Evolutionary conservation across 2,888 invertebrate genomes (phyloP).

Genomic region (Prosopocoilus inquinatus): DNA sequence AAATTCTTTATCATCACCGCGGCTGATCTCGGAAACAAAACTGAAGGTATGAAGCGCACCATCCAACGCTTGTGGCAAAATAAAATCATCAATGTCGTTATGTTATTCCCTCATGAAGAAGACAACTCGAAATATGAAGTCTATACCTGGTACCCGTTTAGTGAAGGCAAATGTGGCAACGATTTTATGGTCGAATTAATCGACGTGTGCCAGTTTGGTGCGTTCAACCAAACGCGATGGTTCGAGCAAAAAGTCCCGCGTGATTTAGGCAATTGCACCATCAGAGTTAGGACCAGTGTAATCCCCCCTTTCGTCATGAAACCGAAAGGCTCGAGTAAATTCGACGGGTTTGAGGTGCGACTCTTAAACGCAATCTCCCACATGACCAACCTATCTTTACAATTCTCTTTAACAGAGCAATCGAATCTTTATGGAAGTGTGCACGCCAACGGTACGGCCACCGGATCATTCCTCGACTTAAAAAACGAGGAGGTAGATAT

Average conservation of each 20-base stretch:
- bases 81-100: conserved; percentile 33
- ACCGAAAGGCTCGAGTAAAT: conserved; percentile 22
- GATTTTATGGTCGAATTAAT: conserved; percentile 26
- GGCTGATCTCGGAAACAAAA: conserved; percentile 22
- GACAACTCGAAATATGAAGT: conserved; percentile 28
- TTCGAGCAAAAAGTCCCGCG: conserved; percentile 38
- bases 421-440: conserved; percentile 33
- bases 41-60: conserved; percentile 23
- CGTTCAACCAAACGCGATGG: conserved; percentile 22
- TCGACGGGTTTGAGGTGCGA: conserved; percentile 36
- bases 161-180: conserved; percentile 32
- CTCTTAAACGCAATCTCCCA: conserved; percentile 34
- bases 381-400: conserved; percentile 33
- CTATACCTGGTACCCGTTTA: conserved; percentile 37
- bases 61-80: conserved; percentile 26
- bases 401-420: conserved; percentile 26
- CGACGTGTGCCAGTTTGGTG: conserved; percentile 31
- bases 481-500: conserved; percentile 36
- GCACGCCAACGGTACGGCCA: conserved; percentile 30
- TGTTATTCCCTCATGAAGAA: conserved; percentile 29
- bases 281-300: conserved; percentile 37
- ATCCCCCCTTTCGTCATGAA: conserved; percentile 42
- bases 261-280: conserved; percentile 38
- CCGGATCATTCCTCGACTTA: conserved; percentile 35
- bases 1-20: conserved; percentile 33